Evolutionary conservation across 2,888 invertebrate genomes (phyloP).

Genomic region (Holacanthella duospinosa): DNA sequence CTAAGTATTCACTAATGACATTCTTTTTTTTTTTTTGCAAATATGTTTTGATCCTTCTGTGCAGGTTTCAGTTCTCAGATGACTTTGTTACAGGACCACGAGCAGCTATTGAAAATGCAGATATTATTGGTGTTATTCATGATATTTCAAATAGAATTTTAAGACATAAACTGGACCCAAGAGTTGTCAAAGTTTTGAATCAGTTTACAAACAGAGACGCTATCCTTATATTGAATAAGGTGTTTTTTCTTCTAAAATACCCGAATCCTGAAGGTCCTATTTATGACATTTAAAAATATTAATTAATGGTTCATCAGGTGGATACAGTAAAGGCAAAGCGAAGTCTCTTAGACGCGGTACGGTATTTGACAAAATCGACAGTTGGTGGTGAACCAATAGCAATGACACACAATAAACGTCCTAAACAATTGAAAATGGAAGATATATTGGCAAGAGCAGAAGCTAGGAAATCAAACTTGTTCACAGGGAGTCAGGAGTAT

Average conservation of each 20-base stretch:
- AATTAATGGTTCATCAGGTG: slow-evolving; percentile 47
- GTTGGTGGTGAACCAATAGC: slow-evolving; percentile 26
- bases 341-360: slow-evolving; percentile 61
- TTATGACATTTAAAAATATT: slow-evolving; percentile 3
- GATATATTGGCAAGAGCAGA: slow-evolving; percentile 20
- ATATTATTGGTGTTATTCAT: slow-evolving; percentile 75
- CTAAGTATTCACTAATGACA: not conserved
- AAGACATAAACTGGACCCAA: slow-evolving; percentile 56
- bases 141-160: slow-evolving; percentile 64
- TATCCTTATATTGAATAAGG: slow-evolving; percentile 82
- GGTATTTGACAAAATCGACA: slow-evolving; percentile 54
- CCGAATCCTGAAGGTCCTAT: not conserved
- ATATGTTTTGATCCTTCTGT: too few species aligned
- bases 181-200: slow-evolving; percentile 59
- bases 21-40: slow-evolving; percentile 14
- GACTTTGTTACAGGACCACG: slow-evolving; percentile 52
- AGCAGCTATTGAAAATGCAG: slow-evolving; percentile 55
- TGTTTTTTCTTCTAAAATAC: slow-evolving; percentile 41
- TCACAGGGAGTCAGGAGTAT: not conserved
- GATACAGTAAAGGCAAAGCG: slow-evolving; percentile 60
- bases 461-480: not conserved
- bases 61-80: slow-evolving; percentile 49
- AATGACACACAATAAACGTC: slow-evolving; percentile 10
- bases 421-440: slow-evolving; percentile 14
- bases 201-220: slow-evolving; percentile 47